Evolutionary conservation across 2,888 invertebrate genomes (phyloP), one percentile per base, ranked within the genome.

Genomic region (Deroplatys truncata): DNA sequence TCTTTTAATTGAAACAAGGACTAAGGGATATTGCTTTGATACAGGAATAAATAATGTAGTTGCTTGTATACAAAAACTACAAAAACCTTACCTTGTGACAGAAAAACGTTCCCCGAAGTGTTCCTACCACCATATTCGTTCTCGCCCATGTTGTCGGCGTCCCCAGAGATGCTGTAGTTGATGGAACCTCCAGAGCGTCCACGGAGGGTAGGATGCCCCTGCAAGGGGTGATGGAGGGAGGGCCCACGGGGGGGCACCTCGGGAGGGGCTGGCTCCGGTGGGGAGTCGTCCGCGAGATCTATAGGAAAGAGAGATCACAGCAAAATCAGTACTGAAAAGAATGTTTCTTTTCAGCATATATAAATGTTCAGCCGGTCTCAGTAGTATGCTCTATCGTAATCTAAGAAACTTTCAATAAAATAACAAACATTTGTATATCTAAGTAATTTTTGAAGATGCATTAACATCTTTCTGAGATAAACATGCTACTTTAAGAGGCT

Each of bases 161-260:
- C 90, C 28, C 84, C 89, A 83, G 85, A 86, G 84, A 88, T 31
- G 13, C 89, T 88, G 84, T 90, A 90, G 89, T 86, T 88, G 35
- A 82, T 86, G 29, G 89, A 85, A 56, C 89, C 89, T 10, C 89
- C 87, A 3, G 90, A 85, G 20, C 89, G 83, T 35, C 89, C 87
- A 28, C 90, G 82, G 3, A 89, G 86, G 10, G 90, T 89, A 35
- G 90, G 88, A 86, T 89, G 89, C 13, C 89, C 89, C 28, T 89
- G 89, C 83, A 90, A 72, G 5, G 92, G 92, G 91, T 93, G 92
- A 92, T 97, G 96, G 90, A 97, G 94, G 87, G 97, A 97, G 28
- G 97, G 97, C 2, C 97, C 97, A 84, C 97, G 95, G n/a, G 97
- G 97, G 82, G 97, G 97, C 88, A 97, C 96, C 94, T 97, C 97